Conservation (phyloP, 2,113 vertebrate species). For the Hylia prasina region DNA sequence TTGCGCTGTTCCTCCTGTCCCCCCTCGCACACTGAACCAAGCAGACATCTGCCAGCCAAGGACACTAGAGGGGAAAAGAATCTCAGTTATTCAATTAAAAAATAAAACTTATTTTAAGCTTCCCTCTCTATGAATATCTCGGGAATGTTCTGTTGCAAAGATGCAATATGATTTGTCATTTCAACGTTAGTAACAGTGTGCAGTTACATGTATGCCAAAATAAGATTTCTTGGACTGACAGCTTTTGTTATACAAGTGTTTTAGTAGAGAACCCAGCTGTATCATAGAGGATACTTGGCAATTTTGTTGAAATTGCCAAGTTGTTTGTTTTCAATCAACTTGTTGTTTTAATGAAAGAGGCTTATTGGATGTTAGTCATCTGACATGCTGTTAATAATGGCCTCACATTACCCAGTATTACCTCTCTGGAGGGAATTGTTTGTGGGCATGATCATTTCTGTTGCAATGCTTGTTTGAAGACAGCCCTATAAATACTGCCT, state of each 20-base stretch:
- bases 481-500: neutral
- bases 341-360: neutral
- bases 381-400: neutral
- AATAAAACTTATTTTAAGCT: neutral
- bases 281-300: neutral
- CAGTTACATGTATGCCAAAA: neutral
- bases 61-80: constrained; percentile 67
- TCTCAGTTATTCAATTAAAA: constrained; percentile 34
- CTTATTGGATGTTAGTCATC: neutral
- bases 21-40: constrained; percentile 84
- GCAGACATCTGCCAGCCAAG: constrained; percentile 85
- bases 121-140: neutral
- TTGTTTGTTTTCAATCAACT: neutral
- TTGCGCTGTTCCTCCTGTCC: constrained; percentile 71
- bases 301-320: neutral
- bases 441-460: neutral
- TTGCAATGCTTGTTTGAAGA: neutral
- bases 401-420: accelerated
- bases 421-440: neutral
- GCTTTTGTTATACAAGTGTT: neutral
- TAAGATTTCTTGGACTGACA: neutral
- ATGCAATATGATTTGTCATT: neutral
- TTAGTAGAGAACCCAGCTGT: neutral
- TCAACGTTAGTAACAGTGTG: neutral
- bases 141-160: neutral